A percentile compares a stretch with the other conserved stretches of the same genome.
phyloP scores from a whole-genome alignment of 2,888 invertebrate species.

The Hemaris fuciformis region DNA sequence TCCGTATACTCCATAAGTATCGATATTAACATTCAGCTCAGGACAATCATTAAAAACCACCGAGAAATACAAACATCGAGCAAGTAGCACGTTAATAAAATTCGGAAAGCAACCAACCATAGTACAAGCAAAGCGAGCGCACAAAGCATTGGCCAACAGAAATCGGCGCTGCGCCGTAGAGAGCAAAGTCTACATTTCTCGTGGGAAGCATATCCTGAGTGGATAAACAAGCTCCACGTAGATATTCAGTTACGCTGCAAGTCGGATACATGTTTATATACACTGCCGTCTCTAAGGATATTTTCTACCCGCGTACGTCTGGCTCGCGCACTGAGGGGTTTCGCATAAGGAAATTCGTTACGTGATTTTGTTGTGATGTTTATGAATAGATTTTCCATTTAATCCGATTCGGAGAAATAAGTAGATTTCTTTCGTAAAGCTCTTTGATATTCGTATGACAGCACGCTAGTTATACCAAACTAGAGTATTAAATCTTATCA shows the following conservation, averaged over 20 bases:
- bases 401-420: background rate
- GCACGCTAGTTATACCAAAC: no score
- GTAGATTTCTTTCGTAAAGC: no score
- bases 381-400: background rate
- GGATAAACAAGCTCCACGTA: constrained; percentile 26
- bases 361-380: background rate
- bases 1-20: no score
- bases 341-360: background rate
- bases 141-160: constrained; percentile 25
- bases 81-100: background rate
- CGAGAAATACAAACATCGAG: background rate
- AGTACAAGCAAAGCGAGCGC: background rate
- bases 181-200: constrained; percentile 30
- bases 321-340: background rate
- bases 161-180: constrained; percentile 22
- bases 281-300: background rate
- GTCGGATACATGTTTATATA: constrained; percentile 8
- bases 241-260: constrained; percentile 11
- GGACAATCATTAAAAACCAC: background rate
- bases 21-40: background rate
- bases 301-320: background rate
- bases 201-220: constrained; percentile 29
- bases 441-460: no score
- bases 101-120: background rate
- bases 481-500: no score